Conservation (phyloP, 2,113 vertebrate species). For the Neotoma lepida region DNA sequence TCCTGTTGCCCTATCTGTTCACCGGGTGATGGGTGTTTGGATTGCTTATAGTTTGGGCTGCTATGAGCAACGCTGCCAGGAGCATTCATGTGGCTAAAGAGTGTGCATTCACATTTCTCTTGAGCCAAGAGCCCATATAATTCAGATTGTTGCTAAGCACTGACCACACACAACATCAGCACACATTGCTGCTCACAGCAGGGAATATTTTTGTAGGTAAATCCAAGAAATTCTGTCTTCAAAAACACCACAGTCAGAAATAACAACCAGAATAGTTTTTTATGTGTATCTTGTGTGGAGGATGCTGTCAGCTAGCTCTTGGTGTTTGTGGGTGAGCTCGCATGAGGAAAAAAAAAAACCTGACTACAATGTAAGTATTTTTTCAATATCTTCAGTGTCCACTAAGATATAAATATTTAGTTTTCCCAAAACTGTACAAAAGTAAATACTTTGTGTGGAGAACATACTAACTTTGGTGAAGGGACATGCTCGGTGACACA, state of each 20-base stretch:
- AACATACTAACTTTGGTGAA: background rate
- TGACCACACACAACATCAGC: background rate
- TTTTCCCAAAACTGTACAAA: constrained; percentile 9
- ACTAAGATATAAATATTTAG: constrained; percentile 48
- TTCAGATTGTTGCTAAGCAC: background rate
- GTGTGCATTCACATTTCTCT: background rate
- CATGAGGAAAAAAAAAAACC: constrained; percentile 1
- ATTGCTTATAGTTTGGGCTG: background rate
- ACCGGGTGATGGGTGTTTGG: background rate
- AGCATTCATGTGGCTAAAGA: background rate
- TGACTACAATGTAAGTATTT: constrained; percentile 8
- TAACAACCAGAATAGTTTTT: background rate
- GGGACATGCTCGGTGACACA: background rate
- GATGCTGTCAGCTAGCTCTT: background rate
- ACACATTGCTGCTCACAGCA: background rate
- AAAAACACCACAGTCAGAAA: background rate
- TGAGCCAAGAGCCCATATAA: background rate
- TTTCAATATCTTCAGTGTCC: constrained; percentile 10
- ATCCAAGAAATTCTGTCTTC: constrained; percentile 7
- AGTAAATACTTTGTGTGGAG: background rate
- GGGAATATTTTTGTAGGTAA: constrained; percentile 1
- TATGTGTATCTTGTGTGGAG: background rate
- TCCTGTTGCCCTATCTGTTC: background rate
- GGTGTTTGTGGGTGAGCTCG: background rate
- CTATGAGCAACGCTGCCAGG: background rate